Percentiles rank a stretch among this genome's conserved stretches.
phyloP scores from a whole-genome alignment of 2,797 vertebrate species.

The Syndactyla subalaris region DNA sequence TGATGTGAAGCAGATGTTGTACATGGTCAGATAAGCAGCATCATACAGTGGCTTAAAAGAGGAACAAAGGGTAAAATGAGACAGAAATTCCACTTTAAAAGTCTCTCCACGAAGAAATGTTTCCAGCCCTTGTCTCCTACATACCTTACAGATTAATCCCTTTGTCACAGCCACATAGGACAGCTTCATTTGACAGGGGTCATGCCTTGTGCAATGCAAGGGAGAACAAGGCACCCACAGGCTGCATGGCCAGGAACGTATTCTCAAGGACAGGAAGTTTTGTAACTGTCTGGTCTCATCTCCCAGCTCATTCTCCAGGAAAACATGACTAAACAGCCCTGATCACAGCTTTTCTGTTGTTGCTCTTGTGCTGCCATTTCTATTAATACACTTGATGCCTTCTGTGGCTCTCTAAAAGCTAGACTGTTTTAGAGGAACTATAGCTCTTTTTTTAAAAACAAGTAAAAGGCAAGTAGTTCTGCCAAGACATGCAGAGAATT shows the following conservation, averaged over 20 bases:
- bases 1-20: constrained; percentile 99
- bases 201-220: accelerated
- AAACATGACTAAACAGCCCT: not conserved
- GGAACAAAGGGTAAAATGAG: not conserved
- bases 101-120: not conserved
- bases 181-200: not conserved
- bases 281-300: not conserved
- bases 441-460: not conserved
- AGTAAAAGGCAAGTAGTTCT: not conserved
- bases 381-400: not conserved
- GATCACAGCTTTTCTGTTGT: not conserved
- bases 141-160: not conserved
- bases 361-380: not conserved
- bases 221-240: not conserved
- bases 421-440: not conserved
- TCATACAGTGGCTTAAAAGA: constrained; percentile 91
- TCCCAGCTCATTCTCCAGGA: not conserved
- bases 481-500: not conserved
- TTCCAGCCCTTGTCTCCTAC: not conserved
- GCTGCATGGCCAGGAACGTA: not conserved
- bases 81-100: not conserved
- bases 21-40: constrained; percentile 98
- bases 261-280: too few relatives aligned
- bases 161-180: not conserved
- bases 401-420: not conserved